A percentile compares a stretch with the other conserved stretches of the same genome.
phyloP scores from a whole-genome alignment of 2,113 vertebrate species.

The Thoracochromis brauschi region DNA sequence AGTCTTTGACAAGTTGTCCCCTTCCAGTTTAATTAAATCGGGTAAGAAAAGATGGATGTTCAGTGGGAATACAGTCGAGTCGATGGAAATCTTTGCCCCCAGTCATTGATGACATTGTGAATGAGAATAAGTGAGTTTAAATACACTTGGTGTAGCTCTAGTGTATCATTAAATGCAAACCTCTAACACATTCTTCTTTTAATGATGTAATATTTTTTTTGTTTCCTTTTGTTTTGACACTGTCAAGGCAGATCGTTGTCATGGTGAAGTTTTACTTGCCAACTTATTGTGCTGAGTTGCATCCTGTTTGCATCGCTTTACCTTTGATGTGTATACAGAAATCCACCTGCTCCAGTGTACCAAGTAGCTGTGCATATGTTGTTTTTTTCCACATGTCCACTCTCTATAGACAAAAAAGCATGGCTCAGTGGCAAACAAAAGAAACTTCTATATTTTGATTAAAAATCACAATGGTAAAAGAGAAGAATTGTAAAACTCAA shows the following conservation, averaged over 20 bases:
- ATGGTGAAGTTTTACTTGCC: neutral
- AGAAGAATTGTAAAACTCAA: neutral
- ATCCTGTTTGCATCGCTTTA: neutral
- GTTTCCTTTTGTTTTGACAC: neutral
- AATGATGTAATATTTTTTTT: neutral
- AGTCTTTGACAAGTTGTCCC: neutral
- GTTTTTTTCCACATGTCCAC: neutral
- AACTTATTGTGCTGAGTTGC: neutral
- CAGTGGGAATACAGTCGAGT: neutral
- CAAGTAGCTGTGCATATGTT: neutral
- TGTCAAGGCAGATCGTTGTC: neutral
- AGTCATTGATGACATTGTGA: neutral
- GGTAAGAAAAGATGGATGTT: neutral
- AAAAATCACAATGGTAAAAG: neutral
- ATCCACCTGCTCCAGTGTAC: neutral
- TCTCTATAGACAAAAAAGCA: neutral
- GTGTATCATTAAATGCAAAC: neutral
- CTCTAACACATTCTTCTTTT: neutral
- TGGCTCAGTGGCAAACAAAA: neutral
- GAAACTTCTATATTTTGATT: neutral
- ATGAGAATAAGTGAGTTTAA: neutral
- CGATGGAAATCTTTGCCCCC: neutral
- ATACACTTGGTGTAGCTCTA: neutral
- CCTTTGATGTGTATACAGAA: neutral
- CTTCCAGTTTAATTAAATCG: neutral